Evolutionary conservation across 2,888 invertebrate species (phyloP).

Genomic region (Melieria omissa): DNA sequence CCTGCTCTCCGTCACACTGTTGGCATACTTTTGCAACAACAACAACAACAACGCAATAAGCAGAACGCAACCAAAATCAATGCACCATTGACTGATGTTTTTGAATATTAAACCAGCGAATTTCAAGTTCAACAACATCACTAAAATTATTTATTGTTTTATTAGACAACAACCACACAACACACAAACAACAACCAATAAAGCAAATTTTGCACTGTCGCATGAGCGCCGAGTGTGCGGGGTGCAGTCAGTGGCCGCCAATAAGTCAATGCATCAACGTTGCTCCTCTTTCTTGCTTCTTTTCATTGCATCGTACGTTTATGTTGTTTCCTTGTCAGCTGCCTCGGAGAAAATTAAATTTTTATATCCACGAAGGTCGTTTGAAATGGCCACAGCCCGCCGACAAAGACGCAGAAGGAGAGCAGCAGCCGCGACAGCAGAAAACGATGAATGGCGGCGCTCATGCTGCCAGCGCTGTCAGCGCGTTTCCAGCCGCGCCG

Average conservation of each 20-base stretch:
- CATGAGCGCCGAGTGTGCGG: no score
- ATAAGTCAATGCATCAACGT: no score
- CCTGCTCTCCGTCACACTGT: background rate
- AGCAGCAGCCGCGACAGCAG: conserved; percentile 12
- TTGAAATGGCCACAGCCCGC: conserved; percentile 27
- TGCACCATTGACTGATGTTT: conserved; percentile 14
- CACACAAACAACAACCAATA: no score
- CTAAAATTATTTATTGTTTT: conserved; percentile 4
- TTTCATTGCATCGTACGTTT: background rate
- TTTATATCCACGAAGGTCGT: conserved; percentile 41
- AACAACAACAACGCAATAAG: background rate
- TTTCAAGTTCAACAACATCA: conserved; percentile 34
- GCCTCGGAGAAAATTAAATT: conserved; percentile 20
- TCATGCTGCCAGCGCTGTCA: background rate
- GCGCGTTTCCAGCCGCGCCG: background rate
- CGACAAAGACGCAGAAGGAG: no score
- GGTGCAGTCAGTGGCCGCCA: no score
- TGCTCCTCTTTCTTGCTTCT: background rate
- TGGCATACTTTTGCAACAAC: background rate
- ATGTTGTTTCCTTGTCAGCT: background rate
- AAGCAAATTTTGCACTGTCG: no score
- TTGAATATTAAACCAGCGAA: background rate
- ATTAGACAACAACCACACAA: no score
- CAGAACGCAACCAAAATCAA: conserved; percentile 5
- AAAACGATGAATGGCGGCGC: conserved; percentile 7